Conservation (phyloP, 1,140 invertebrate species). For the Lycorma delicatula region DNA sequence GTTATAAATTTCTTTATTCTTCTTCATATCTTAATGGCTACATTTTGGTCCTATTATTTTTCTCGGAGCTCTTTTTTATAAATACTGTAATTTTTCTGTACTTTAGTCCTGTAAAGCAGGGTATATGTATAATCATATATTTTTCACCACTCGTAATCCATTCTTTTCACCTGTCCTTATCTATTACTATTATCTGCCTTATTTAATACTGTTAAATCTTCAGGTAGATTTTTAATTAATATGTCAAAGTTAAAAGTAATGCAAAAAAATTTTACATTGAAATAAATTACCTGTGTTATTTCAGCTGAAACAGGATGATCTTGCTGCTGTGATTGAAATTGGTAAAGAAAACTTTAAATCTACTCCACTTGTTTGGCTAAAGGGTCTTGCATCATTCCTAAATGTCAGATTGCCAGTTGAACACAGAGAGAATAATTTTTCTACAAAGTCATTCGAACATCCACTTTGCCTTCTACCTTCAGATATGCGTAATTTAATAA, state of each 20-base stretch:
- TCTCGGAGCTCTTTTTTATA: too few relatives aligned
- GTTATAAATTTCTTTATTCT: too few relatives aligned
- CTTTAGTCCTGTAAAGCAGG: too few relatives aligned
- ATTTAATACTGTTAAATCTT: too few relatives aligned
- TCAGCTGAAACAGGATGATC: slow-evolving; percentile 49
- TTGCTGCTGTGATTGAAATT: slow-evolving; percentile 42
- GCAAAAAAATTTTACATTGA: not conserved
- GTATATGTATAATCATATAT: not conserved
- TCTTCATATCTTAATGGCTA: too few relatives aligned
- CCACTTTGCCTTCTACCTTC: slow-evolving; percentile 42
- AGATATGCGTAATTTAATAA: slow-evolving; percentile 42
- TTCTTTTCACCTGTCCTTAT: not conserved
- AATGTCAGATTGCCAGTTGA: slow-evolving; percentile 53
- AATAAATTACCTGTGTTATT: not conserved
- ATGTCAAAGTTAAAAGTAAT: not conserved
- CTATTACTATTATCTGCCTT: too few relatives aligned
- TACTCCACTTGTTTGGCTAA: slow-evolving; percentile 51
- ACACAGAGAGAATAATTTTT: slow-evolving; percentile 49
- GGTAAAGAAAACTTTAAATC: slow-evolving; percentile 49
- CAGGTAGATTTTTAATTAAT: not conserved
- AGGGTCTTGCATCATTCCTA: slow-evolving; percentile 50
- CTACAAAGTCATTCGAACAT: slow-evolving; percentile 41
- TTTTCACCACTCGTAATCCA: not conserved
- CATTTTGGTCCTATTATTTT: too few relatives aligned
- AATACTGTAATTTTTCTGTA: too few relatives aligned